phyloP scores from a whole-genome alignment of 2,113 vertebrate genomes.

The Ptilorrhoa leucosticta region DNA sequence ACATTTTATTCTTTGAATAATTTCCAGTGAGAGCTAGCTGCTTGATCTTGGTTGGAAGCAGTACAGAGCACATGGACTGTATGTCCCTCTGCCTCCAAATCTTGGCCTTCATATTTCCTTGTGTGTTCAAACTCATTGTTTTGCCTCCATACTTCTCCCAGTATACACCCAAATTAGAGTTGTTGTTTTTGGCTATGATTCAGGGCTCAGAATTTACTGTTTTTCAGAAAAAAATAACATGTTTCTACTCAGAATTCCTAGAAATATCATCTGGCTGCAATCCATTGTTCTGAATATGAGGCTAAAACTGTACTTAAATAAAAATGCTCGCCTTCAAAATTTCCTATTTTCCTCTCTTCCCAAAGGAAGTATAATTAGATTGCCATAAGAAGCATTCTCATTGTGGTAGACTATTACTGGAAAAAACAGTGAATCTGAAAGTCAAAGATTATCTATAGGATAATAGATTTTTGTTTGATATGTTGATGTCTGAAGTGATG shows the following conservation, averaged over 20 bases:
- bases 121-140: neutral
- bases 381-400: neutral
- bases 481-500: neutral
- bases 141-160: neutral
- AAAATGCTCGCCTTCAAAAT: neutral
- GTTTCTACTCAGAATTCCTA: neutral
- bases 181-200: neutral
- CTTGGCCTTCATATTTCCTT: neutral
- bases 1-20: neutral
- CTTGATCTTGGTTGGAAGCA: neutral
- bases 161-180: neutral
- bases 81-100: neutral
- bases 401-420: neutral
- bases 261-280: neutral
- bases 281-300: neutral
- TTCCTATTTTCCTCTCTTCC: neutral
- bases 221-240: neutral
- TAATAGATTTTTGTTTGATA: neutral
- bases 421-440: neutral
- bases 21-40: neutral
- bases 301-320: neutral
- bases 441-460: neutral
- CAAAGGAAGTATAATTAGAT: neutral
- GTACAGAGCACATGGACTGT: accelerated
- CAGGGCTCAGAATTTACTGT: neutral